Evolutionary conservation across 1,140 invertebrate species (phyloP).

Genomic region (Triops cancriformis): DNA sequence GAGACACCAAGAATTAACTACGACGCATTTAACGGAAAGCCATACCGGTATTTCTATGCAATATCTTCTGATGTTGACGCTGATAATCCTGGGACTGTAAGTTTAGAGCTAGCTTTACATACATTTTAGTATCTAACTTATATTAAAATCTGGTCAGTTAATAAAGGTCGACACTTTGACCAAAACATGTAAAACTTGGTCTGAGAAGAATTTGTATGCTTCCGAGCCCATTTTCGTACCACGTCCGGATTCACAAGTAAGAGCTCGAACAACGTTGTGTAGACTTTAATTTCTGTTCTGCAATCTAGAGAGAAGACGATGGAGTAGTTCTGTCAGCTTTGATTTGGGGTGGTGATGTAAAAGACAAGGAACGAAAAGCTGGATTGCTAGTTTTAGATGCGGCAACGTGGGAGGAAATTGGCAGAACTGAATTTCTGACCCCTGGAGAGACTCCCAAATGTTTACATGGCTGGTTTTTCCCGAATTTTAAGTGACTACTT

Average conservation of each 20-base stretch:
- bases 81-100: slow-evolving; percentile 67
- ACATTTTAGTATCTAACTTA: slow-evolving; percentile 2
- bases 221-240: slow-evolving; percentile 82
- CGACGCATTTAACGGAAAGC: slow-evolving; percentile 42
- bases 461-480: slow-evolving; percentile 64
- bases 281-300: background rate
- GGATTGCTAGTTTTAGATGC: slow-evolving; percentile 61
- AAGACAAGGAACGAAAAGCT: slow-evolving; percentile 43
- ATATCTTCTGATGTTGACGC: slow-evolving; percentile 77
- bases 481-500: background rate
- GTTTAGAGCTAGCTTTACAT: background rate
- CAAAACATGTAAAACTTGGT: slow-evolving; percentile 20
- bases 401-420: slow-evolving; percentile 55
- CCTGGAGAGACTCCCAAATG: slow-evolving; percentile 66
- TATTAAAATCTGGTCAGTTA: slow-evolving; percentile 43
- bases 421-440: slow-evolving; percentile 55
- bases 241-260: slow-evolving; percentile 54
- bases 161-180: slow-evolving; percentile 65
- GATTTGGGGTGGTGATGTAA: slow-evolving; percentile 52
- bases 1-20: slow-evolving; percentile 77
- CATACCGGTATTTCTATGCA: slow-evolving; percentile 78
- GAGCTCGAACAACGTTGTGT: background rate
- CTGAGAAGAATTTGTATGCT: slow-evolving; percentile 59
- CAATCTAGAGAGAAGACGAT: slow-evolving; percentile 57
- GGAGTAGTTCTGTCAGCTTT: slow-evolving; percentile 61